Evolutionary conservation across 2,113 vertebrate genomes (phyloP).

Genomic region (Salminus brasiliensis): DNA sequence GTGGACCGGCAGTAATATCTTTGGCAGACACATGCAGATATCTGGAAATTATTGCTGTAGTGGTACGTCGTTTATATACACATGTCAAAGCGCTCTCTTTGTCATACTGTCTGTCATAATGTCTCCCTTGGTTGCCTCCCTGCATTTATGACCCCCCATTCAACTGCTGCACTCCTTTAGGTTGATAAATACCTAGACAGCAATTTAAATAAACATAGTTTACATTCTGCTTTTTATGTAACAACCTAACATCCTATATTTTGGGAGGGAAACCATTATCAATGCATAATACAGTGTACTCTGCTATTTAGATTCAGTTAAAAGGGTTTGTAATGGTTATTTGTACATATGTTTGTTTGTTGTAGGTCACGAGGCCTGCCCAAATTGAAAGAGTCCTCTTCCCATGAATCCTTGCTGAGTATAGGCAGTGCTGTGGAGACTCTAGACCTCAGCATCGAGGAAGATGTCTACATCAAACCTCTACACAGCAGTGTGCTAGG

Average conservation of each 20-base stretch:
- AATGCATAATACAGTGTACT: not conserved
- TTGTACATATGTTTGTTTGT: not conserved
- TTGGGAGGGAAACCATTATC: not conserved
- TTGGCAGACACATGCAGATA: no score
- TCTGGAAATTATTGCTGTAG: no score
- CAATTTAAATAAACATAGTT: no score
- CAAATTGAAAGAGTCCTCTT: conserved; percentile 89
- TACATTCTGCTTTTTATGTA: not conserved
- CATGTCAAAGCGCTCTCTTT: no score
- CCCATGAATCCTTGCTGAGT: conserved; percentile 91
- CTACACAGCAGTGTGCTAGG: conserved; percentile 95
- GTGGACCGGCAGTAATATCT: no score
- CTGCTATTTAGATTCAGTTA: not conserved
- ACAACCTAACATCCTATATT: not conserved
- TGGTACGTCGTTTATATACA: no score
- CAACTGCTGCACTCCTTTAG: no score
- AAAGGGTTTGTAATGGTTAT: conserved; percentile 8
- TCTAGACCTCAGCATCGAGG: conserved; percentile 87
- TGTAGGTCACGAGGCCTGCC: conserved; percentile 86
- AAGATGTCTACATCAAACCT: conserved; percentile 87
- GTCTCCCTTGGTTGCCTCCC: no score
- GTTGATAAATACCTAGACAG: no score
- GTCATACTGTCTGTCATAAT: no score
- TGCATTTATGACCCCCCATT: no score
- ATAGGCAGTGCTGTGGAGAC: conserved; percentile 86